Base-by-base conservation (phyloP, 2,113 vertebrate species). In the Bos indicus region DNA sequence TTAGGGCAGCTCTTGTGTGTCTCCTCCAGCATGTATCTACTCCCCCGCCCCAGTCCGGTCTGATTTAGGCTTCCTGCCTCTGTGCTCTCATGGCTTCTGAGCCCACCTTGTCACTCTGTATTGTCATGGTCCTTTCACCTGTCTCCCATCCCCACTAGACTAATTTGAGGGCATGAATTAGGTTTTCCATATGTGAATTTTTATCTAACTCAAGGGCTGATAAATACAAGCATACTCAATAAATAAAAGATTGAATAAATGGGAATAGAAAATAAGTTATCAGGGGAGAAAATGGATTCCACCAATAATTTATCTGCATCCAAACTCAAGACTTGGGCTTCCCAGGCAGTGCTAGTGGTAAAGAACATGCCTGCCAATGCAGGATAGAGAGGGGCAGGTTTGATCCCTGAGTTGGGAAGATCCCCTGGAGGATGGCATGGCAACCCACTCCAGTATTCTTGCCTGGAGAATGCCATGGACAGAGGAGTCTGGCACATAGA, bases 241-340 rank as follows among this genome's bases (percentile, higher is more conserved):
- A 62, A 48, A n/a, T n/a, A 57, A 57, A 71, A 51, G 48, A 52
- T 19, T 92, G 40, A 56, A 78, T 51, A 74, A 85, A 64, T 57
- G 19, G 48, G 57, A 46, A 67, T n/a, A 71, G 51, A 80, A 91
- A 80, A 23, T 59, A 85, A 92, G 83, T 95, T n/a, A 46, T 67
- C n/a, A 67, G 48, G 25, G 84, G 11, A 51, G 30, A 64, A 90
- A 89, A 48, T 15, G 33, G 14, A 43, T 85, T n/a, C 26, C 12
- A 36, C 8, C 33, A 74, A 26, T 46, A 74, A 54, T 54, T 82
- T 94, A 54, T 74, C 81, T 90, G 30, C 40, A 25, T 52, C 14
- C 40, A 87, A 82, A 59, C 52, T 52, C 23, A 77, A 28, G 48
- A 51, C 62, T 92, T 23, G 67, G 19, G n/a, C 67, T 71, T 71